Evolutionary conservation across 2,797 vertebrate species (phyloP), one percentile per base, ranked within the genome.

Genomic region (Danionella dracula): DNA sequence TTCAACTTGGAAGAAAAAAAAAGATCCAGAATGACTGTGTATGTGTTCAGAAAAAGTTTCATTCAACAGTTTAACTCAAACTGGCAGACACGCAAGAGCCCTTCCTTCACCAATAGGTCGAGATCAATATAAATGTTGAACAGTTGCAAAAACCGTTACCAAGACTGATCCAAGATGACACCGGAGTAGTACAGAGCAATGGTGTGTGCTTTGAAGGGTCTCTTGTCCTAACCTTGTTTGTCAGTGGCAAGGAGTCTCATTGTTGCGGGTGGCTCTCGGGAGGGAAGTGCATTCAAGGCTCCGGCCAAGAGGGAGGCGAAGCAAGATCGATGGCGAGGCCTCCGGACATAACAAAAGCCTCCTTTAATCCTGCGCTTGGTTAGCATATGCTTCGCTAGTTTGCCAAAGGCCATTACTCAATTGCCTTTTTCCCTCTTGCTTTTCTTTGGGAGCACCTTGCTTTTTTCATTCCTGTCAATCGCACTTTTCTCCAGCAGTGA

Each of bases 361-460:
- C 50, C 62, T 76, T 76, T 80, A 77, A 75, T 76, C 75, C 71
- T 46, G 45, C 53, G 55, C 68, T 51, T 56, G 67, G 55, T 44
- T 68, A 76, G 75, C 81, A 82, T 82, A 82, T 82, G 78, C 73
- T 80, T 62, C 3, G 41, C 56, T 68, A 65, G 77, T 75, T 76
- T 73, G 74, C 72, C 72, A 78, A 80, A 75, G 71, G 77, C 67
- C 76, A 82, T 78, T 81, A 68, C 74, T 71, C 74, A 64, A 74
- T 76, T 68, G 72, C 62, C 64, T 73, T 74, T 78, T 63, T 70
- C 72, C n/a, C n/a, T 40, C 38, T 31, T 51, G 37, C n/a, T 19
- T 48, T 54, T 68, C 61, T 67, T 58, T 58, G 20, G 38, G 15
- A 57, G 59, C 19, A 2, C 32, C 16, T 35, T 41, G 37, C 27